Percentiles rank a stretch among this genome's conserved stretches.
These are phyloP conservation scores for Himalopsyche kuldschensis DNA, from an alignment of 2,888 invertebrate species.

Conservation along the genomic window DNA sequence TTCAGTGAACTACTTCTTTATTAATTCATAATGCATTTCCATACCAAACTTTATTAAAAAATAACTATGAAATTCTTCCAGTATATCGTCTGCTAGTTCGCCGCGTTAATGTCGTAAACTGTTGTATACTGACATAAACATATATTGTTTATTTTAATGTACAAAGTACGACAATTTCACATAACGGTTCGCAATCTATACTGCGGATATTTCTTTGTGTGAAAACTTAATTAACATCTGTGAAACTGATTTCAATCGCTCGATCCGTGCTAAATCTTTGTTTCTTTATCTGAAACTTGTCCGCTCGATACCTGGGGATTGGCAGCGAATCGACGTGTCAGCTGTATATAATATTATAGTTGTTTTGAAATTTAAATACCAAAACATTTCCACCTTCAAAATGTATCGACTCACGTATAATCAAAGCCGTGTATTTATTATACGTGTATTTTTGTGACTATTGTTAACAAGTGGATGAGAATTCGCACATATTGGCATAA, in stretches of 20 bases:
- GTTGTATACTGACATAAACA: no score
- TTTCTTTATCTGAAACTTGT: neutral
- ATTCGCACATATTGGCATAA: no score
- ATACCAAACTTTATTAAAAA: no score
- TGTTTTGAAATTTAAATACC: neutral
- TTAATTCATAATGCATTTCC: no score
- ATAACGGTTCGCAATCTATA: neutral
- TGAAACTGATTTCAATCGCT: neutral
- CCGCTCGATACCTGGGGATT: neutral
- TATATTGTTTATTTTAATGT: neutral
- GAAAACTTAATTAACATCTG: neutral
- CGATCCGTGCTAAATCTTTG: neutral
- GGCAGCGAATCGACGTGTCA: neutral
- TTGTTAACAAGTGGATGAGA: no score
- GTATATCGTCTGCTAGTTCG: no score
- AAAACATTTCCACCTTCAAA: neutral
- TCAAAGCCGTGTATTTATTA: neutral
- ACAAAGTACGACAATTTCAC: neutral
- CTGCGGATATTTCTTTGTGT: neutral
- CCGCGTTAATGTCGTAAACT: no score
- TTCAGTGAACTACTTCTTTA: no score
- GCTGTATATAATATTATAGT: neutral
- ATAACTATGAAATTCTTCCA: no score
- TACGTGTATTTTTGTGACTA: no score
- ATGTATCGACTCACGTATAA: neutral